phyloP scores from a whole-genome alignment of 2,113 vertebrate species.

The Narcine bancroftii region DNA sequence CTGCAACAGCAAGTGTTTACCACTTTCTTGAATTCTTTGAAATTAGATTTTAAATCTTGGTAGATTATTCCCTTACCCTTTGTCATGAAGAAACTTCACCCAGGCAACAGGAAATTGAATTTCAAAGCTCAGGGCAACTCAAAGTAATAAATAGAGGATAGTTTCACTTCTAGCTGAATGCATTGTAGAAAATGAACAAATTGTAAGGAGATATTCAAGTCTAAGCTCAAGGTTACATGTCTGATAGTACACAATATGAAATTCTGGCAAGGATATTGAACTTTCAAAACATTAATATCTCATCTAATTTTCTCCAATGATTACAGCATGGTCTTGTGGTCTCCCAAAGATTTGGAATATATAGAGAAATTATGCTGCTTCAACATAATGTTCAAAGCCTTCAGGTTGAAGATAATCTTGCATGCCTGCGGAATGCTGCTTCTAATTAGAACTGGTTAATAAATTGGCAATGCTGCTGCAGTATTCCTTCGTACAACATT shows the following conservation, averaged over 20 bases:
- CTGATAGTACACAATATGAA: no score
- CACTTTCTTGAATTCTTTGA: conserved; percentile 6
- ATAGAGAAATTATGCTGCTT: conserved; percentile 8
- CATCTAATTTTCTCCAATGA: conserved; percentile 20
- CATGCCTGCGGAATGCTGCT: neutral
- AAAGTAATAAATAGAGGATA: conserved; percentile 29
- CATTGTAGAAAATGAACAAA: conserved; percentile 23
- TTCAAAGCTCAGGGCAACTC: conserved; percentile 28
- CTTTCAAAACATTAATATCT: conserved; percentile 31
- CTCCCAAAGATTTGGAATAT: conserved; percentile 26
- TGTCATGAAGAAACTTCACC: neutral
- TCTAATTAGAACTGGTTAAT: conserved; percentile 21
- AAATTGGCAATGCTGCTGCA: neutral
- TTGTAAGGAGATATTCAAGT: neutral
- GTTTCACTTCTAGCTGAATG: conserved; percentile 23
- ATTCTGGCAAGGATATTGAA: conserved; percentile 24
- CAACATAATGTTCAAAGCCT: neutral
- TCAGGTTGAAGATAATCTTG: neutral
- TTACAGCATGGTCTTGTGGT: neutral
- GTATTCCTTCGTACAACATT: neutral
- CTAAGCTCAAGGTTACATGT: conserved; percentile 10
- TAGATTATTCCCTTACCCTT: neutral
- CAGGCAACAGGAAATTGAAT: conserved; percentile 32
- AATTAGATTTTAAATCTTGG: conserved; percentile 21
- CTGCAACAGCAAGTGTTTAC: neutral